Percentiles rank a stretch among this genome's conserved stretches.
These are phyloP conservation scores for Atta colombica DNA, from an alignment of 1,140 invertebrate species.

Conservation along the genomic window DNA sequence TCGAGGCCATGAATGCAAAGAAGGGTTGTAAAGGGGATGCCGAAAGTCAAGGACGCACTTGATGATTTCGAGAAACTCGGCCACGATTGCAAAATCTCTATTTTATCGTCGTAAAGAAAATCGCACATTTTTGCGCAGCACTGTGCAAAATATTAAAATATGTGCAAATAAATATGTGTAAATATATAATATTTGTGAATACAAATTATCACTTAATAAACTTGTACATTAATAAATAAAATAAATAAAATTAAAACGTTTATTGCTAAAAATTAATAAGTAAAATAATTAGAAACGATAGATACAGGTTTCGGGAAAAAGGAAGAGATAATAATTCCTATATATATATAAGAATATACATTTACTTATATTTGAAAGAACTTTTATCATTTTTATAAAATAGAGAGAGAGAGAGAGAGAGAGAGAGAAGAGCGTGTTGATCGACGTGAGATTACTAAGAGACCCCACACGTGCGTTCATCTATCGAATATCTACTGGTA, in stretches of 20 bases:
- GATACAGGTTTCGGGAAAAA: background rate
- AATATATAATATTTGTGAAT: background rate
- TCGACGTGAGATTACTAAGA: conserved; percentile 13
- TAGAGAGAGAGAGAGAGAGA: background rate
- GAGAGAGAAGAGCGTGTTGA: background rate
- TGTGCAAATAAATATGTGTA: background rate
- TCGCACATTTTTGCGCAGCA: too few relatives aligned
- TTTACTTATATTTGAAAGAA: background rate
- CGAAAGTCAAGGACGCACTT: conserved; percentile 80
- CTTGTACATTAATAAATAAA: background rate
- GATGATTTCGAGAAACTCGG: conserved; percentile 75
- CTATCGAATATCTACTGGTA: conserved; percentile 4
- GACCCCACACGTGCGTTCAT: conserved; percentile 28
- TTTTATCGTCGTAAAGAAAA: conserved; percentile 5
- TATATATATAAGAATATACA: background rate
- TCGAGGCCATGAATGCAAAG: conserved; percentile 78
- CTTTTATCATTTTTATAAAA: background rate
- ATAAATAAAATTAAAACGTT: background rate
- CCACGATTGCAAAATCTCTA: conserved; percentile 54
- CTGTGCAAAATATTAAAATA: background rate
- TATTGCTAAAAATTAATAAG: background rate
- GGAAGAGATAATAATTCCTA: background rate
- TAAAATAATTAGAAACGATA: background rate
- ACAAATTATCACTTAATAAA: background rate
- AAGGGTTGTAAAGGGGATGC: conserved; percentile 78